phyloP scores from a whole-genome alignment of 2,113 vertebrate genomes.

The Salvelinus alpinus region DNA sequence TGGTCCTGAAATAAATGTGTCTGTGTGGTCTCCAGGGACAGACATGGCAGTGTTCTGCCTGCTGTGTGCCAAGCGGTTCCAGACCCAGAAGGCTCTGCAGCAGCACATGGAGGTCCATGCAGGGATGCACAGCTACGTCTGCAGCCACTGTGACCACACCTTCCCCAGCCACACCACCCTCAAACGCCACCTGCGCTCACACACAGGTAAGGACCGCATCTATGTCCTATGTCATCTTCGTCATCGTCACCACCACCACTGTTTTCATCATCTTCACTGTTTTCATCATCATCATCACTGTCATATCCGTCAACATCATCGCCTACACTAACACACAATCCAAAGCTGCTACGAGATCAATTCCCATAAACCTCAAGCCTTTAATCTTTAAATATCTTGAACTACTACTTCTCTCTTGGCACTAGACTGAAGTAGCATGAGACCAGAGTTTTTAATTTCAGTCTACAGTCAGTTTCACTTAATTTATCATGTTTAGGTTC shows the following conservation, averaged over 20 bases:
- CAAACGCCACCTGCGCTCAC: conserved; percentile 96
- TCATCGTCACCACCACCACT: not conserved
- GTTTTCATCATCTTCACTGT: not conserved
- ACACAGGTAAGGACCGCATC: conserved; percentile 82
- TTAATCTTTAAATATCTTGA: not conserved
- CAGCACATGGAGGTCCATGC: conserved; percentile 99
- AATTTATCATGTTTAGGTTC: not conserved
- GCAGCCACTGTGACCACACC: conserved; percentile 96
- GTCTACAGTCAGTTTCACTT: too few relatives aligned
- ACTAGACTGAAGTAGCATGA: too few relatives aligned
- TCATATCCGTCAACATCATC: not conserved
- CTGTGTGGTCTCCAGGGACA: conserved; percentile 81
- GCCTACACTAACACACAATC: not conserved
- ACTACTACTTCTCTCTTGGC: not conserved
- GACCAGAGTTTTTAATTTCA: not conserved
- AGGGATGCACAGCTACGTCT: conserved; percentile 97
- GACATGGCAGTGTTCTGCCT: conserved; percentile 99
- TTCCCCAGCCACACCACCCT: conserved; percentile 98
- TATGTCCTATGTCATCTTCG: not conserved
- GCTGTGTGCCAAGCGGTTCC: conserved; percentile 96
- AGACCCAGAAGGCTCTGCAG: conserved; percentile 96
- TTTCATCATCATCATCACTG: not conserved
- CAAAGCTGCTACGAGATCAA: not conserved
- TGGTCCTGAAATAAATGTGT: conserved; percentile 72
- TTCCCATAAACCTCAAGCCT: not conserved